Evolutionary conservation across 2,113 vertebrate species (phyloP), one percentile per base, ranked within the genome.

Genomic region (Coreoperca whiteheadi): DNA sequence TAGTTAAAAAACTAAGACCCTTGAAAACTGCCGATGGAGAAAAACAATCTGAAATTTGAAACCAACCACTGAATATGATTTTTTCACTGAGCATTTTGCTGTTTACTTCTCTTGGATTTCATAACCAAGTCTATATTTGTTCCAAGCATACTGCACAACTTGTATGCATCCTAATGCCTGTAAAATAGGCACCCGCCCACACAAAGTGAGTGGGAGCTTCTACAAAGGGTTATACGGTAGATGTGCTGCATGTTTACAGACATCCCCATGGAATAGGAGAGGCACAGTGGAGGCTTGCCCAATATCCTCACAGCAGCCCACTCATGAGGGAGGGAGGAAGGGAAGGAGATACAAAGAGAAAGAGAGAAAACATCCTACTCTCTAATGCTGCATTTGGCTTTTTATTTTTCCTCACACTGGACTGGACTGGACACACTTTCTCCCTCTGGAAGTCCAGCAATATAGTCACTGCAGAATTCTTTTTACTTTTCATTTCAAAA

Each of bases 181-280:
- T 90, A 65, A 89, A 90, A 92, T 87, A 79, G 91, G 82, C 87
- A 66, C 74, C 83, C 88, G 20, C 93, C 91, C 84, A 88, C 88
- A 63, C 84, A 77, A 87, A 85, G 79, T 83, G 0, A 93, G 85
- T 96, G 89, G 92, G 97, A 91, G 96, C 96, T 92, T 95, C 95
- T 93, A 92, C 95, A 97, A 96, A 96, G 94, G 92, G 92, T 95
- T 94, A 95, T 96, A 96, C 95, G 96, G 97, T 97, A 97, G 93
- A 94, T 87, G 93, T 87, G 93, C 94, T 94, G 93, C 79, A 91
- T 91, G 91, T 92, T 95, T 91, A 95, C 95, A 96, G 96, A 93
- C 95, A 84, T 96, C 96, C 95, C 96, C 94, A 93, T 81, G 82
- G 86, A 92, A 81, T 70, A 71, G 88, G 93, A 93, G 94, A 95